Evolutionary conservation across 2,888 invertebrate genomes (phyloP), one percentile per base, ranked within the genome.

Genomic region (Tipula lateralis): DNA sequence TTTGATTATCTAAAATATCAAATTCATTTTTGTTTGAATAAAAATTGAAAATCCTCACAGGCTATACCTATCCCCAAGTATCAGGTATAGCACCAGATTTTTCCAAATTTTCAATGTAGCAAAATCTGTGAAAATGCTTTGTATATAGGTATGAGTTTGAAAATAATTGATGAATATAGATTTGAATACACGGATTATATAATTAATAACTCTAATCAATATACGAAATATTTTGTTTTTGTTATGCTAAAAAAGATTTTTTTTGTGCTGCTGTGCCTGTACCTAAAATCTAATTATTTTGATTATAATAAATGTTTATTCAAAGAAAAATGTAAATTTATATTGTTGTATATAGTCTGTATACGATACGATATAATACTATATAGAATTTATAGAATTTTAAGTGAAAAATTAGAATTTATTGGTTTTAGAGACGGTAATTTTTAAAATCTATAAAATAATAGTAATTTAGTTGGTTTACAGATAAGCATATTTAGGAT

Each of bases 211-310:
- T 24, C 24, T 66, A 66, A 66, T 66, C 66, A 66, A 66, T 66
- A 66, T 24, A 24, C 24, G 13, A 13, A 13, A 39, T 39, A 39
- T n/a, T 16, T 16, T 44, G 12, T 44, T 44, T 12, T 2, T 44
- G 13, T n/a, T 13, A 44, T 13, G 39, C 39, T 44, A 44, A 50
- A 50, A 1, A 24, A 66, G 19, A 24, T 66, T 66, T 19, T 66
- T 66, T 19, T 19, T 19, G 66, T 66, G 16, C 44, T 16, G 16
- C 2, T 66, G 24, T 66, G 4, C n/a, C 1, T 39, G 6, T 66
- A 66, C 66, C 66, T 66, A 66, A 66, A 66, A 66, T 66, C 66
- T 66, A 66, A 66, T 66, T 66, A 66, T 66, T 66, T 66, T 66
- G 66, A 66, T 24, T 66, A 66, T 66, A 66, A 66, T 66, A 66